phyloP scores from a whole-genome alignment of 2,113 vertebrate species.

The Trochalopteron elliotii region DNA sequence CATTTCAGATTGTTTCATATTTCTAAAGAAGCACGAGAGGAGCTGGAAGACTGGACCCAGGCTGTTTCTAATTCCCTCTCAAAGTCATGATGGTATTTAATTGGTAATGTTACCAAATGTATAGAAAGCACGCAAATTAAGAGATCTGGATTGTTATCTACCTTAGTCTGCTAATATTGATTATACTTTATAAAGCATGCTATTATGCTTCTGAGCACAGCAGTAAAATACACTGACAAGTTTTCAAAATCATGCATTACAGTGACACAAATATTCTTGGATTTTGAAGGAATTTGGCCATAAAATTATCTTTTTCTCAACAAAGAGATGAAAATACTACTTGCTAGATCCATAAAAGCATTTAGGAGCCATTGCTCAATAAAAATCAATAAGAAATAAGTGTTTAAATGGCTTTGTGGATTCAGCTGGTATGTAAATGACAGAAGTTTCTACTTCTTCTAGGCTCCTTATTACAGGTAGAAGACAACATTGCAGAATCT shows the following conservation, averaged over 20 bases:
- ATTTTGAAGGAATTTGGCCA: slow-evolving; percentile 15
- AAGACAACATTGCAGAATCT: not conserved
- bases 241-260: not conserved
- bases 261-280: not conserved
- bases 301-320: not conserved
- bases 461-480: not conserved
- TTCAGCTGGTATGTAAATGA: not conserved
- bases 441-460: not conserved
- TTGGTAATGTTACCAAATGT: not conserved
- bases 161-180: slow-evolving; percentile 4
- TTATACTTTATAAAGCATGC: slow-evolving; percentile 1
- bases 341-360: not conserved
- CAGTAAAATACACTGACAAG: slow-evolving; percentile 11
- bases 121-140: not conserved
- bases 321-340: not conserved
- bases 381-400: not conserved
- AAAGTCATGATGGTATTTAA: not conserved
- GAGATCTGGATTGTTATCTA: not conserved
- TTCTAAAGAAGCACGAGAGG: not conserved
- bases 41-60: not conserved
- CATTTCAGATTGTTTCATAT: not conserved
- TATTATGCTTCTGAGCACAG: slow-evolving; percentile 16
- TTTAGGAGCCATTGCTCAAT: not conserved
- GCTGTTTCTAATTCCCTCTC: not conserved
- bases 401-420: slow-evolving; percentile 2